Evolutionary conservation across 2,113 vertebrate genomes (phyloP).

Genomic region (Gadus chalcogrammus): DNA sequence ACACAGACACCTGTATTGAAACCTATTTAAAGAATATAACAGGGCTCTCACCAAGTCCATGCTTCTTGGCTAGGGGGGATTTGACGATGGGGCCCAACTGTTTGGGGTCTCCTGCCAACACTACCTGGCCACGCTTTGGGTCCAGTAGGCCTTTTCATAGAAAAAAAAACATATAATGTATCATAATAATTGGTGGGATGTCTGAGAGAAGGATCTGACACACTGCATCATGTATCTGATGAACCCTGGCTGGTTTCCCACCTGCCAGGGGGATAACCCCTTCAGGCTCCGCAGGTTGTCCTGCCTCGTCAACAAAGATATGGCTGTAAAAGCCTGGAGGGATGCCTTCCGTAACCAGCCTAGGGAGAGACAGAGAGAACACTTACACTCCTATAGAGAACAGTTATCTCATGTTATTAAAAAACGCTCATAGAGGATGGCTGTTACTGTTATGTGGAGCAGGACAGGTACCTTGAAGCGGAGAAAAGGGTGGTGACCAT

Average conservation of each 20-base stretch:
- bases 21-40: too few species aligned
- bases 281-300: conserved; percentile 84
- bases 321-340: conserved; percentile 82
- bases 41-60: conserved; percentile 73
- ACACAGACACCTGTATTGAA: too few species aligned
- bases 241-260: conserved; percentile 43
- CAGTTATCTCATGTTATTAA: too few species aligned
- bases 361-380: conserved; percentile 39
- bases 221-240: background rate
- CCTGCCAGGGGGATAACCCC: conserved; percentile 83
- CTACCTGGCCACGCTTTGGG: conserved; percentile 78
- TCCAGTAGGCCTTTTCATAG: conserved; percentile 75
- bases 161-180: background rate
- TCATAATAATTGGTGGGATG: background rate
- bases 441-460: background rate
- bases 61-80: conserved; percentile 73
- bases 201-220: background rate
- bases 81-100: conserved; percentile 86
- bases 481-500: conserved; percentile 84
- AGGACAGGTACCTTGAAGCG: conserved; percentile 79
- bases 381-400: background rate
- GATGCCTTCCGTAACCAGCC: conserved; percentile 81
- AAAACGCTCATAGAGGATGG: too few species aligned
- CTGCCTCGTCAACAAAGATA: conserved; percentile 89
- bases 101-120: conserved; percentile 89